These are phyloP conservation scores for Shargacucullia verbasci DNA, from an alignment of 2,888 invertebrate species.

Conservation along the genomic window DNA sequence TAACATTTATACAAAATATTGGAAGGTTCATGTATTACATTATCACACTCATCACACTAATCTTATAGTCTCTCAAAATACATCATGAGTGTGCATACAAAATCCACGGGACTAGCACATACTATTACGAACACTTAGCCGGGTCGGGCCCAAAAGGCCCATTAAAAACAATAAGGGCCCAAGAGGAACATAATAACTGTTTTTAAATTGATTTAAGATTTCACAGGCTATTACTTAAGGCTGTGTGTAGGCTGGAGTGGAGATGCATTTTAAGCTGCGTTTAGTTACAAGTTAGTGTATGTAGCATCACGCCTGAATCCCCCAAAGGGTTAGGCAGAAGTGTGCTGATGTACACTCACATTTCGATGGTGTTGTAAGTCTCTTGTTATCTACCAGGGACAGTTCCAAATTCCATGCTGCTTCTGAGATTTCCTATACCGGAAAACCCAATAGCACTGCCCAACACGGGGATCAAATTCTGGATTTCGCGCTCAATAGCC, in stretches of 20 bases:
- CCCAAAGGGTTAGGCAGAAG: too few relatives aligned
- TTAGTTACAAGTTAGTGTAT: not conserved
- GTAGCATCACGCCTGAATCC: too few relatives aligned
- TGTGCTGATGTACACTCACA: too few relatives aligned
- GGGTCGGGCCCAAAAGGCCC: constrained; percentile 54
- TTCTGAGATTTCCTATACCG: too few relatives aligned
- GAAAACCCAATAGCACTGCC: too few relatives aligned
- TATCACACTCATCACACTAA: constrained; percentile 8
- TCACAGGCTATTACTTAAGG: constrained; percentile 72
- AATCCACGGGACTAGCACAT: constrained; percentile 27
- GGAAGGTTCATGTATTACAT: too few relatives aligned
- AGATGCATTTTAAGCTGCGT: constrained; percentile 2
- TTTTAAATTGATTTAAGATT: constrained; percentile 80
- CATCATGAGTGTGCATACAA: constrained; percentile 17
- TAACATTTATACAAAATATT: too few relatives aligned
- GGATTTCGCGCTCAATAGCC: too few relatives aligned
- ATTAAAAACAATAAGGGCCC: constrained; percentile 67
- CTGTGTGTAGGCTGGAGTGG: constrained; percentile 35
- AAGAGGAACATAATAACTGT: constrained; percentile 67
- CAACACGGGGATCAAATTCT: too few relatives aligned
- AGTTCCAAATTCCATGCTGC: too few relatives aligned
- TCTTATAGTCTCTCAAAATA: constrained; percentile 12
- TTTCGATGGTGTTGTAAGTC: too few relatives aligned
- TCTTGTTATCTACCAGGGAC: too few relatives aligned
- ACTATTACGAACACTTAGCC: constrained; percentile 55